Conservation (phyloP, 1,140 invertebrate species). For the Anastatus disparis region DNA sequence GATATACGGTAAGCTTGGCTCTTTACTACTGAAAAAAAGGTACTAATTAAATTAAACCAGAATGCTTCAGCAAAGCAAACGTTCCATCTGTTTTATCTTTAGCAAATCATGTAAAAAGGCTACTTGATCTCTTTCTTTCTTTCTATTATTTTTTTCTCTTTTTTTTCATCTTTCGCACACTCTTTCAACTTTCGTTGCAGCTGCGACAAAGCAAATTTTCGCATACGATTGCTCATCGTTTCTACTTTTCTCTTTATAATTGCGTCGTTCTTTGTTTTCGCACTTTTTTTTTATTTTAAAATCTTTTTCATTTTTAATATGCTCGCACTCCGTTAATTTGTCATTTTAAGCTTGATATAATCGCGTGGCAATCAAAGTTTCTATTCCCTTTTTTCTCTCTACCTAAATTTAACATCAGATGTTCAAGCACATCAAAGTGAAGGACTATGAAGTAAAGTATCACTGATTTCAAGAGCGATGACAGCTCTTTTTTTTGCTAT, state of each 20-base stretch:
- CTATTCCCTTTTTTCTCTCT: neutral
- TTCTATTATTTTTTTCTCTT: too few relatives aligned
- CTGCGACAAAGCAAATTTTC: constrained; percentile 16
- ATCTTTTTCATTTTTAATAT: neutral
- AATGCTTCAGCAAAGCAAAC: neutral
- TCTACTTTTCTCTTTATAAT: neutral
- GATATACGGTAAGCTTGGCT: neutral
- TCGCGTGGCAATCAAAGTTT: constrained; percentile 19
- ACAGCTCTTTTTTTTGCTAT: too few relatives aligned
- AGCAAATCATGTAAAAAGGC: constrained; percentile 21
- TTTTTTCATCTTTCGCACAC: constrained; percentile 8
- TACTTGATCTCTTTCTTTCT: constrained; percentile 12
- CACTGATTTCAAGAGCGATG: too few relatives aligned
- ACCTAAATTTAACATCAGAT: too few relatives aligned
- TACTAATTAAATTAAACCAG: constrained; percentile 24
- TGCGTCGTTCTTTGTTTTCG: constrained; percentile 2
- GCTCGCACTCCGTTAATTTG: constrained; percentile 12
- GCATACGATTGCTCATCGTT: constrained; percentile 9
- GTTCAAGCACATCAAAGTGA: too few relatives aligned
- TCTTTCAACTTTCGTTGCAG: neutral
- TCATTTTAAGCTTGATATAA: constrained; percentile 1
- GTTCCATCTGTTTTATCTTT: neutral
- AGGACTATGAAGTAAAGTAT: too few relatives aligned
- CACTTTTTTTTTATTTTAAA: neutral
- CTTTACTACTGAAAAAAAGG: neutral